Evolutionary conservation across 1,140 invertebrate species (phyloP), one percentile per base, ranked within the genome.

Genomic region (Sinella curviseta): DNA sequence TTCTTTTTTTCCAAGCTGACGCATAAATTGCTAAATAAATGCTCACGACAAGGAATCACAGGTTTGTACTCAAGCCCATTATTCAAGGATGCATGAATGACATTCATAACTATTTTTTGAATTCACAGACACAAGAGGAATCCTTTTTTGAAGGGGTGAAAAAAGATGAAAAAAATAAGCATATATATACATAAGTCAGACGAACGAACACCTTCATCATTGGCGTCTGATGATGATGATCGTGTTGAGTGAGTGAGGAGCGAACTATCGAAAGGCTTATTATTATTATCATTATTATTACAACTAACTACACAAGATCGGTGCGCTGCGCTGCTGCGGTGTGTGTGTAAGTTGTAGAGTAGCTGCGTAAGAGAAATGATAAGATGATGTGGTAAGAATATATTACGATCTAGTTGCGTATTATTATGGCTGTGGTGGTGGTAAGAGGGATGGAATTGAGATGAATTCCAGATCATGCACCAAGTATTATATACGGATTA

Each of bases 41-140:
- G 65, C 65, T 70, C 65, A 70, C 65, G 65, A 70, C 65, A 70
- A 70, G 65, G 30, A 70, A 33, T 70, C 65, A 70, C 65, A 8
- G 12, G 24, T 70, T 8, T 70, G 31, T 70, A 70, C 65, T 70
- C 65, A 70, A 31, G 65, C 30, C 65, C 65, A 70, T 70, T 70
- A 70, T 70, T 14, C n/a, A 70, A 70, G 65, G 65, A 70, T 70
- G 65, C 65, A 31, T 70, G 65, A 70, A 33, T 70, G 26, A 33
- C 65, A 70, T 70, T 70, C 30, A 70, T 30, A 70, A 33, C 65
- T 70, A 70, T 70, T 70, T n/a, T n/a, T 70, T 70, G 65, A 70
- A 70, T 70, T 33, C 55, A 60, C 55, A 60, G 3, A 70, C 39
- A 48, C 39, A 70, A 12, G 31, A 31, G 30, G 8, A 3, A 4